Conservation (phyloP, 2,113 vertebrate species). For the Carettochelys insculpta region DNA sequence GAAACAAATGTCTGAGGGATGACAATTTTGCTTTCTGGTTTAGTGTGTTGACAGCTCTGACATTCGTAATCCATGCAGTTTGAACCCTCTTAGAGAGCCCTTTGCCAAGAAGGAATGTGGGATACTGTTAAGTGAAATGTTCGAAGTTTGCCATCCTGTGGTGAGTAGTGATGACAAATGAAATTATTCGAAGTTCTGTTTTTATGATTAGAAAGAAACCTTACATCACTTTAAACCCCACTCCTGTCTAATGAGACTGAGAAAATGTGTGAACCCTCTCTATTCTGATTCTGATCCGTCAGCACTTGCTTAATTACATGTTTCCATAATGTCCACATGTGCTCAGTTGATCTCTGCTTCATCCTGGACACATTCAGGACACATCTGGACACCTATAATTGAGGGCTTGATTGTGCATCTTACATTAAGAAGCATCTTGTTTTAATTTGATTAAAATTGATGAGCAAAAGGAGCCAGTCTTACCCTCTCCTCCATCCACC, state of each 20-base stretch:
- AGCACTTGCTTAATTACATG: background rate
- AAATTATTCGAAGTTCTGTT: background rate
- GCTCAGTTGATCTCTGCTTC: background rate
- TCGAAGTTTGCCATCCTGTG: constrained; percentile 95
- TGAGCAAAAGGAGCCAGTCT: background rate
- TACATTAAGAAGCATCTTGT: background rate
- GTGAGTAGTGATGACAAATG: constrained; percentile 75
- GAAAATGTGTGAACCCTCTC: background rate
- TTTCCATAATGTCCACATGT: background rate
- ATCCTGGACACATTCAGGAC: background rate
- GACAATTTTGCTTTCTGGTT: constrained; percentile 28
- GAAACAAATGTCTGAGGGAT: background rate
- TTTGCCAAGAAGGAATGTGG: constrained; percentile 94
- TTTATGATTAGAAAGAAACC: background rate
- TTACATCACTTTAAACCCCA: background rate
- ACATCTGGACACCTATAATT: background rate
- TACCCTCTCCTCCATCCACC: background rate
- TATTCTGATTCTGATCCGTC: background rate
- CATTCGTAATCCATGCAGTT: constrained; percentile 87
- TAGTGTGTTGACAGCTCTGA: constrained; percentile 94
- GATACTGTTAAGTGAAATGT: constrained; percentile 89
- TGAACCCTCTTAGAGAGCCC: constrained; percentile 91
- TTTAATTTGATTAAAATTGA: background rate
- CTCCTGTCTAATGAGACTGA: background rate
- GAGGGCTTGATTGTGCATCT: background rate